Evolutionary conservation across 2,113 vertebrate genomes (phyloP).

Genomic region (Perca fluviatilis): DNA sequence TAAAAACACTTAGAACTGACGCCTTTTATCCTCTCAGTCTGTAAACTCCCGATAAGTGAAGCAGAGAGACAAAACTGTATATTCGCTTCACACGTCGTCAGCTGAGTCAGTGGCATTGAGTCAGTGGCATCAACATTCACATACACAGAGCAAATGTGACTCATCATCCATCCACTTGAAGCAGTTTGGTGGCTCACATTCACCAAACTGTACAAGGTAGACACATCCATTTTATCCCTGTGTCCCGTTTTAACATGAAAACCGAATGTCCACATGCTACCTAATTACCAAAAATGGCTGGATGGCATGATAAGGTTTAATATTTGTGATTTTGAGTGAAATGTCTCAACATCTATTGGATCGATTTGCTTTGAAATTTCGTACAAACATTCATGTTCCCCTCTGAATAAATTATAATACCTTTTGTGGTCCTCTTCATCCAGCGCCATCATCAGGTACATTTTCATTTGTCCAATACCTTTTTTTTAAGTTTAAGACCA

Average conservation of each 20-base stretch:
- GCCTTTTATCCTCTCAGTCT: neutral
- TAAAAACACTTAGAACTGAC: conserved; percentile 67
- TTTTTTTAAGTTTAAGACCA: neutral
- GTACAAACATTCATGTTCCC: neutral
- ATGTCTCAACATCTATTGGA: neutral
- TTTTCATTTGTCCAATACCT: neutral
- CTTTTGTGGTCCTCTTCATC: neutral
- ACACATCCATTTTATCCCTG: neutral
- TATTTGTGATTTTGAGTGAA: neutral
- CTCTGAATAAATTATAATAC: neutral
- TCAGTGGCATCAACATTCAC: neutral
- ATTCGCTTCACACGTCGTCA: neutral
- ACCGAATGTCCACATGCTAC: neutral
- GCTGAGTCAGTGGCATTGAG: neutral
- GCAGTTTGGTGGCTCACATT: neutral
- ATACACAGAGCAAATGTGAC: neutral
- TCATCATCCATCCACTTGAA: neutral
- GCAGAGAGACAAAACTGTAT: neutral
- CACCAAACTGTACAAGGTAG: neutral
- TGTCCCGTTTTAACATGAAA: neutral
- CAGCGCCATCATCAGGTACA: neutral
- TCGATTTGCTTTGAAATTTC: neutral
- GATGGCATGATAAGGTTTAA: neutral
- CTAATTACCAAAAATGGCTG: neutral
- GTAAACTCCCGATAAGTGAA: neutral